Evolutionary conservation across 2,888 invertebrate species (phyloP), one percentile per base, ranked within the genome.

Genomic region (Drosophila meridionalis): DNA sequence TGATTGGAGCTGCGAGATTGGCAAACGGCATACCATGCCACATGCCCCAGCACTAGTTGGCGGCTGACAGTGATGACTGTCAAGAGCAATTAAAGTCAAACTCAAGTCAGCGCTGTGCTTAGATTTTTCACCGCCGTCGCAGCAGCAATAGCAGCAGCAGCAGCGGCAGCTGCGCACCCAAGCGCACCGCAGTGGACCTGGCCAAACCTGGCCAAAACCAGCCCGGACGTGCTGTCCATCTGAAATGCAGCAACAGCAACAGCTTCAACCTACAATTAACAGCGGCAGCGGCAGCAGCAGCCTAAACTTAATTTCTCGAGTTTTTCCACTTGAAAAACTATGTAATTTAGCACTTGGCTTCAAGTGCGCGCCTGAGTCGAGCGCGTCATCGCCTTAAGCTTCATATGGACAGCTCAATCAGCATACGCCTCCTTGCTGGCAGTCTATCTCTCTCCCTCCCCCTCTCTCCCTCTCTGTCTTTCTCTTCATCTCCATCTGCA

Each of bases 41-140:
- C 57, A 55, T 53, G 73, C 67, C 63, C 67, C 63, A 66, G 42
- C 64, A 38, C 64, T 66, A 58, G 60, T 53, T 68, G 68, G 53
- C 65, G 38, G 68, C 87, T 91, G 80, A 82, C 78, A 85, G 82
- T 89, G 90, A 92, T 92, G 92, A 91, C 90, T 92, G 91, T 91
- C 92, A 91, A 90, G 90, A 92, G 91, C 89, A 91, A 91, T 91
- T 91, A 91, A 91, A 92, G 89, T 87, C 92, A 89, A 90, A 92
- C 90, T 90, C 78, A 70, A 89, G 86, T 89, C 88, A 82, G 81
- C 70, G 77, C 57, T 59, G 73, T 64, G 75, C 86, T 87, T 87
- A 87, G 86, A 87, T 87, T 89, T 87, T 89, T 86, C 80, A 82
- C 90, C 87, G 89, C 73, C 85, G 70, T 28, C 38, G 53, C 88